Base-by-base conservation (phyloP, 2,888 invertebrate species). In the Dexiosoma caninum region DNA sequence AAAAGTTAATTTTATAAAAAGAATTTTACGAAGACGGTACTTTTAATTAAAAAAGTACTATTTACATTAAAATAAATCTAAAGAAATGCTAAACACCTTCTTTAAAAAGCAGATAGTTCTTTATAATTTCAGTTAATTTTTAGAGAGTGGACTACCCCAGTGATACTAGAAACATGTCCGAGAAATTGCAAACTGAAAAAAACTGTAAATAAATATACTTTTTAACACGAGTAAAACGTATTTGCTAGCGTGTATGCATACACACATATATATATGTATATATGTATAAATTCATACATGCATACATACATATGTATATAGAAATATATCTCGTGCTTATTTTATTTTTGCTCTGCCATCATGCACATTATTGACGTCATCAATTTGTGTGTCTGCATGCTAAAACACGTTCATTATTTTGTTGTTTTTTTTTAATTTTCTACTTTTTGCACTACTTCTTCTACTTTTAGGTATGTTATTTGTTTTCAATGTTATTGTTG, bases 311-410 rank as follows among this genome's bases (percentile, higher is more conserved):
- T n/a, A n/a, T n/a, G n/a, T n/a, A n/a, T n/a, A n/a, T n/a, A n/a
- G n/a, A n/a, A n/a, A n/a, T n/a, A n/a, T 42, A 78, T 74, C 78
- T 81, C 71, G 75, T 81, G 81, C 30, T 74, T 81, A 19, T 57
- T 71, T 53, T 57, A 8, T 66, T 59, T 71, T 53, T 81, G n/a
- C 55, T 55, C 37, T 81, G 51, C 51, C 37, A 64, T 74, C 46
- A 53, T 64, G 72, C 69, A 80, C 37, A 69, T 46, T 59, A 81
- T 81, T 81, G 81, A 81, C 81, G 81, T 81, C 81, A 81, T 78
- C 55, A 78, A 53, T 77, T 40, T 64, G 53, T 69, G 30, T 77
- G 72, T 62, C 72, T 81, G 72, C 69, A 46, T 77, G 72, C 42
- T 51, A 72, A 77, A 69, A 53, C 69, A 77, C 71, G 67, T 76